phyloP scores from a whole-genome alignment of 2,888 invertebrate species.

The Lepidochrysops patricia region DNA sequence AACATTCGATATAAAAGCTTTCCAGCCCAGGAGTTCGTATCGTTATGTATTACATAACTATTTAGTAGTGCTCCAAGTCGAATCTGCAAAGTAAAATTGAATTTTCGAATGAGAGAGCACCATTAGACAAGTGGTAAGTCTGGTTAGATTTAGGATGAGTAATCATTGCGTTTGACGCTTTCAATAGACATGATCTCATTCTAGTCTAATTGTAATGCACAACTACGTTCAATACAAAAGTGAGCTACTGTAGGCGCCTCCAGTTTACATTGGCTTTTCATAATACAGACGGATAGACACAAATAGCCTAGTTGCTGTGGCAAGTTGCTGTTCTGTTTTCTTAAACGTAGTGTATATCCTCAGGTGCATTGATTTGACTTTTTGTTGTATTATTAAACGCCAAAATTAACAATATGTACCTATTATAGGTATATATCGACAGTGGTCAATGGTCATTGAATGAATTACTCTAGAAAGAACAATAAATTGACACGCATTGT shows the following conservation, averaged over 20 bases:
- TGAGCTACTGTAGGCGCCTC: neutral
- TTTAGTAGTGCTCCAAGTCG: too few relatives aligned
- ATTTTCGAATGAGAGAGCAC: too few relatives aligned
- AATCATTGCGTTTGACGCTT: slow-evolving; percentile 16
- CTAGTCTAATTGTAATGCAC: slow-evolving; percentile 14
- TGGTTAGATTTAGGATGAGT: slow-evolving; percentile 24
- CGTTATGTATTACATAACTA: too few relatives aligned
- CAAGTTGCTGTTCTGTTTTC: neutral
- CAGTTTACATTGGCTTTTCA: neutral
- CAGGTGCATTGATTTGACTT: neutral
- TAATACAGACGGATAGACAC: neutral
- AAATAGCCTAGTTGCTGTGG: neutral
- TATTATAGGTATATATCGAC: neutral
- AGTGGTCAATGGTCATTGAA: neutral
- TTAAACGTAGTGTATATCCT: too few relatives aligned
- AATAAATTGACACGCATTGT: slow-evolving; percentile 5
- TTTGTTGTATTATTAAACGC: too few relatives aligned
- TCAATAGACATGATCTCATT: slow-evolving; percentile 24
- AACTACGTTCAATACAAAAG: slow-evolving; percentile 1
- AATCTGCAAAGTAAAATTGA: neutral
- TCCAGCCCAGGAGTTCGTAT: too few relatives aligned
- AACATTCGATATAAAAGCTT: too few relatives aligned
- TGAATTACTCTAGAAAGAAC: neutral
- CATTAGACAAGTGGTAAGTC: slow-evolving; percentile 23
- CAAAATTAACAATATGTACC: too few relatives aligned